Evolutionary conservation across 2,888 invertebrate genomes (phyloP).

Genomic region (Allygus modestus): DNA sequence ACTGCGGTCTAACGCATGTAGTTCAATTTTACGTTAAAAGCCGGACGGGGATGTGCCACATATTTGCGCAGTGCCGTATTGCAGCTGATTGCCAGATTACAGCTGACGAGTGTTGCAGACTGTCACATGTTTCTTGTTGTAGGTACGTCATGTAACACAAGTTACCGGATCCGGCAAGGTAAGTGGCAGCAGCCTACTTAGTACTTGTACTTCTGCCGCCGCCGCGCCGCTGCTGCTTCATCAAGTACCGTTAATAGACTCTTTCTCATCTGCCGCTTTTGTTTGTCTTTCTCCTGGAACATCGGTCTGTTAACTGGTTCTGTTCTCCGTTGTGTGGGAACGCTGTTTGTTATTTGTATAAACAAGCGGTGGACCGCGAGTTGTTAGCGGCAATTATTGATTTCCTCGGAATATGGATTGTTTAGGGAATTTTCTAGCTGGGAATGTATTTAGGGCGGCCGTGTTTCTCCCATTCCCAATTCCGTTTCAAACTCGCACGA

Average conservation of each 20-base stretch:
- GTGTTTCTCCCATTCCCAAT: no score
- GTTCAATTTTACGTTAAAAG: no score
- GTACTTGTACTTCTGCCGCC: constrained; percentile 7
- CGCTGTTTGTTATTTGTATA: not conserved
- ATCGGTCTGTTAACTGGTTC: constrained; percentile 1
- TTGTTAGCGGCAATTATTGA: constrained; percentile 14
- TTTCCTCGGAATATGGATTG: constrained; percentile 11
- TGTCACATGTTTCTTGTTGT: not conserved
- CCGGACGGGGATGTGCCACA: not conserved
- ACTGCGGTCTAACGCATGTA: no score
- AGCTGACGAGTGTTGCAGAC: not conserved
- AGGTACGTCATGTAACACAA: constrained; percentile 22
- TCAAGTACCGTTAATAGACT: constrained; percentile 29
- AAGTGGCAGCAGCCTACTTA: constrained; percentile 23
- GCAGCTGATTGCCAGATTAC: not conserved
- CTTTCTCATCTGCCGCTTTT: constrained; percentile 34
- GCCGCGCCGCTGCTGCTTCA: not conserved
- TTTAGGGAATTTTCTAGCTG: not conserved
- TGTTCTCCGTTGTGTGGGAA: constrained; percentile 1
- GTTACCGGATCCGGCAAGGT: not conserved
- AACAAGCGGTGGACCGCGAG: constrained; percentile 1
- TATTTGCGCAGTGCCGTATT: no score
- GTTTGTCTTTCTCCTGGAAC: constrained; percentile 3
- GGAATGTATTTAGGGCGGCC: not conserved
- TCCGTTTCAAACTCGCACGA: no score